Evolutionary conservation across 2,797 vertebrate species (phyloP).

Genomic region (Acrossocheilus fasciatus): DNA sequence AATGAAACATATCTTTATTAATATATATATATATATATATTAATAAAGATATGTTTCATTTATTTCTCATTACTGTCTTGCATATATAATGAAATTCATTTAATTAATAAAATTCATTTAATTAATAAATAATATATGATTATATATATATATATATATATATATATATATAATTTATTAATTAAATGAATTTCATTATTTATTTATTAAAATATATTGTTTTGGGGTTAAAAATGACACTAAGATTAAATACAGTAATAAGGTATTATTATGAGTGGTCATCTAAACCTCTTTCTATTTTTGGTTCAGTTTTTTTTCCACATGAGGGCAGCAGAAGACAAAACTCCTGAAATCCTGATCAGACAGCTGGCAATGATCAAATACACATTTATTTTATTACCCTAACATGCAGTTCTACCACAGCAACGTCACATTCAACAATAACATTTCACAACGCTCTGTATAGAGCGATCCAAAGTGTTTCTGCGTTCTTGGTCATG

Average conservation of each 20-base stretch:
- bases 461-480: not conserved
- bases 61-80: no score
- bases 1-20: no score
- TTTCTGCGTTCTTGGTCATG: constrained; percentile 2
- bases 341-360: not conserved
- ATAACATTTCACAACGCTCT: constrained; percentile 13
- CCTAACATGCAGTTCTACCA: not conserved
- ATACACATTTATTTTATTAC: constrained; percentile 17
- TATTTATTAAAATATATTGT: not conserved
- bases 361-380: not conserved
- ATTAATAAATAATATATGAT: no score
- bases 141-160: no score
- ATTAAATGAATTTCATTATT: no score
- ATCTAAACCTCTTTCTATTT: not conserved
- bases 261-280: not conserved
- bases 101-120: no score
- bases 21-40: no score
- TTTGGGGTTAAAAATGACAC: not conserved
- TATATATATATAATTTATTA: no score
- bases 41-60: no score
- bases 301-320: not conserved
- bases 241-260: not conserved
- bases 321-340: constrained; percentile 40
- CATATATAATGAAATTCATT: no score
- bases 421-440: constrained; percentile 8